Percentiles rank a stretch among this genome's conserved stretches.
Conservation (phyloP, 2,113 vertebrate genomes). For the Trochalopteron elliotii region DNA sequence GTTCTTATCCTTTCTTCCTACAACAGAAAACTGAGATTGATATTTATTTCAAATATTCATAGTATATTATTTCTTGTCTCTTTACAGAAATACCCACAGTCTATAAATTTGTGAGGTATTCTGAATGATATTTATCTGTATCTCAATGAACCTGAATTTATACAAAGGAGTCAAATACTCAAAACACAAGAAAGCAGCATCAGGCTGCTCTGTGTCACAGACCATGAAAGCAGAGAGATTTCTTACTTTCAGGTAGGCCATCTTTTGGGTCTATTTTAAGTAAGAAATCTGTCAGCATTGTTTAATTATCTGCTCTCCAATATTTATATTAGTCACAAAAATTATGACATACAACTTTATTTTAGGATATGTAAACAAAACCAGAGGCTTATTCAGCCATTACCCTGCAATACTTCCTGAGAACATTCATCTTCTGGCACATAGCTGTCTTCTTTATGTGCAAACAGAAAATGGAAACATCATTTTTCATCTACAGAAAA, state of each 20-base stretch:
- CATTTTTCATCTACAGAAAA: not conserved
- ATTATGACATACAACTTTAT: slow-evolving; percentile 37
- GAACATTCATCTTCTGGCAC: slow-evolving; percentile 10
- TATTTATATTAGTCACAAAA: slow-evolving; percentile 37
- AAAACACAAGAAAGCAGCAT: not conserved
- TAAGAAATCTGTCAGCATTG: not conserved
- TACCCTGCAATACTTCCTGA: not conserved
- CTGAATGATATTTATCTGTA: not conserved
- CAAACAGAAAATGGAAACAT: slow-evolving; percentile 18
- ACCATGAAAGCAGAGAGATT: not conserved
- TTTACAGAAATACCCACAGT: not conserved
- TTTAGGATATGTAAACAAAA: slow-evolving; percentile 44
- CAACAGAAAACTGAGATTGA: not conserved
- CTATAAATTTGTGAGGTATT: not conserved
- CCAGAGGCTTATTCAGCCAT: not conserved
- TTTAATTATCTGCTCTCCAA: not conserved
- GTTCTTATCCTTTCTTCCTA: not conserved
- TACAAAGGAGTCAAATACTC: not conserved
- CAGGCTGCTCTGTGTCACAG: not conserved
- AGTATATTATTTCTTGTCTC: not conserved
- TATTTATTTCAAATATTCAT: not conserved
- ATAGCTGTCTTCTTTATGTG: not conserved
- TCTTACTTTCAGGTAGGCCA: not conserved
- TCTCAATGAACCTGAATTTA: not conserved
- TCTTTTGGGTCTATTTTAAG: not conserved